A percentile compares a stretch with the other conserved stretches of the same genome.
Conservation (phyloP, 2,888 invertebrate species). For the Conops quadrifasciatus region DNA sequence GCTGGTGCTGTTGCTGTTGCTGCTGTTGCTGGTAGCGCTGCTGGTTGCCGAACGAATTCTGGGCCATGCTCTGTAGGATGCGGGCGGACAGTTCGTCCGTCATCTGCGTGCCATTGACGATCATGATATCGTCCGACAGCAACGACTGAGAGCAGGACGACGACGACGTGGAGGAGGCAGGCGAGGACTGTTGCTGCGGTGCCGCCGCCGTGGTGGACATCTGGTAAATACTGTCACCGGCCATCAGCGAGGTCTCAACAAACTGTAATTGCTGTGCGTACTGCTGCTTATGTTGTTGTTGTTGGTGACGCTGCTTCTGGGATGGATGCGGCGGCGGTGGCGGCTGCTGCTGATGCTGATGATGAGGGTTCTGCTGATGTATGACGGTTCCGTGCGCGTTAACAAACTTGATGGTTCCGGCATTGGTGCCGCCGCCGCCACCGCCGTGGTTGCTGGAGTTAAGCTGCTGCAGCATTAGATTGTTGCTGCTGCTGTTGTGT, state of each 20-base stretch:
- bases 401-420: constrained; percentile 63
- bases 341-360: constrained; percentile 30
- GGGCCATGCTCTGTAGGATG: constrained; percentile 64
- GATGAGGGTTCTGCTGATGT: constrained; percentile 56
- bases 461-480: constrained; percentile 41
- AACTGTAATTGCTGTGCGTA: constrained; percentile 39
- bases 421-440: background rate
- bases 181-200: constrained; percentile 48
- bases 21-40: constrained; percentile 53
- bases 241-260: constrained; percentile 36
- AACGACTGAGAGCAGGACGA: constrained; percentile 46
- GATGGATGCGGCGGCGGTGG: constrained; percentile 39
- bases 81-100: constrained; percentile 64
- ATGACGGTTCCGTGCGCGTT: constrained; percentile 64
- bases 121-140: constrained; percentile 62
- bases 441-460: background rate
- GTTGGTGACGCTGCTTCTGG: constrained; percentile 39
- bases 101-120: constrained; percentile 65
- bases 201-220: constrained; percentile 43
- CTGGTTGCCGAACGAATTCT: constrained; percentile 60
- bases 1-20: constrained; percentile 46
- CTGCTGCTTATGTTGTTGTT: constrained; percentile 39
- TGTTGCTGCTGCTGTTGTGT: constrained; percentile 40
- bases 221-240: constrained; percentile 47
- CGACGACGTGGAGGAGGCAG: constrained; percentile 34